These are phyloP conservation scores for Chaetops frenatus DNA, from an alignment of 2,113 vertebrate species.

Conservation along the genomic window DNA sequence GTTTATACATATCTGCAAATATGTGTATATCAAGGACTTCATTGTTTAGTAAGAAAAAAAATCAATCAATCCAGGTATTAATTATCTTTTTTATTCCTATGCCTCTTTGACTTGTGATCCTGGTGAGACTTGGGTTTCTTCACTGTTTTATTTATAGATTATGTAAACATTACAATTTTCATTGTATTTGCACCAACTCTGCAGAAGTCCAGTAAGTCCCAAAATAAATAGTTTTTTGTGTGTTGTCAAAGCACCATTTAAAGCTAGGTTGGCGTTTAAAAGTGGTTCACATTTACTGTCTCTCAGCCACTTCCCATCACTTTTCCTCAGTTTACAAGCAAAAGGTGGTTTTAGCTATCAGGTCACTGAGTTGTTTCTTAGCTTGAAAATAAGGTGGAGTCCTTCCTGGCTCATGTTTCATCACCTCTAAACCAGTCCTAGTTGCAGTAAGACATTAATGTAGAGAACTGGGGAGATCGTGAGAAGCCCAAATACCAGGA, in stretches of 20 bases:
- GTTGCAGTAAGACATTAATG: not conserved
- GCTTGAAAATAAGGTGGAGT: not conserved
- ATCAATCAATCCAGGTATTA: not conserved
- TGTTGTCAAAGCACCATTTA: slow-evolving; percentile 10
- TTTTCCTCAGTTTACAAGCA: not conserved
- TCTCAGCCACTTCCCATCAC: slow-evolving; percentile 14
- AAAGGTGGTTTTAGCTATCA: not conserved
- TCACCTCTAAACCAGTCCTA: not conserved
- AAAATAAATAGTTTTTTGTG: not conserved
- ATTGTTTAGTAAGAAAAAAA: not conserved
- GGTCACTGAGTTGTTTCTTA: not conserved
- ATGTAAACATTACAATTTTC: not conserved
- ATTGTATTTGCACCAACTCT: slow-evolving; percentile 8
- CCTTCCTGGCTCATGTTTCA: not conserved
- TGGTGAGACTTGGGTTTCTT: not conserved
- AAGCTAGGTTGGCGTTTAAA: not conserved
- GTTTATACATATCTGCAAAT: not conserved
- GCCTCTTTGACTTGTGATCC: not conserved
- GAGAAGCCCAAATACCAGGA: not conserved
- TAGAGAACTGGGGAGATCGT: not conserved
- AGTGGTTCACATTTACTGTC: not conserved
- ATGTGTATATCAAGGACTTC: not conserved
- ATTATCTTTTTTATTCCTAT: not conserved
- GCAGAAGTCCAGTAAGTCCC: not conserved
- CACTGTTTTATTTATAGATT: slow-evolving; percentile 8